A percentile compares a stretch with the other conserved stretches of the same genome.
Evolutionary conservation across 1,140 invertebrate species (phyloP).

Genomic region (Liolophura sinensis): DNA sequence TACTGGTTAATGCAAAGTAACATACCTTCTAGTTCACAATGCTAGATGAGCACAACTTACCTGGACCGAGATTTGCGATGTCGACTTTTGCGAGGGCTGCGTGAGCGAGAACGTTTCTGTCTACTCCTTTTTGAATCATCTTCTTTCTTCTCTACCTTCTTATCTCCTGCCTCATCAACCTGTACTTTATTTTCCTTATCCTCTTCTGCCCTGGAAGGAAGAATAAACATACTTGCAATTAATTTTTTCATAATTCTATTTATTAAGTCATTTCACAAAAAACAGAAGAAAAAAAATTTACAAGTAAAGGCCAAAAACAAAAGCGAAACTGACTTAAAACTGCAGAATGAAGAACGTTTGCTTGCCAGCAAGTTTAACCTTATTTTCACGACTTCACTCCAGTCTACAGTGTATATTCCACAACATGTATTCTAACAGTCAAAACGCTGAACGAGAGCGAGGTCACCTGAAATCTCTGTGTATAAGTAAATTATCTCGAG

Average conservation of each 20-base stretch:
- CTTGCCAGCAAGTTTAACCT: no score
- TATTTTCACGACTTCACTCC: no score
- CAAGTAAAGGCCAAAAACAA: constrained; percentile 3
- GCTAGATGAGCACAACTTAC: constrained; percentile 37
- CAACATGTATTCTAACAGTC: no score
- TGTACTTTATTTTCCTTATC: constrained; percentile 57
- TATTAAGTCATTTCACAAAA: constrained; percentile 17
- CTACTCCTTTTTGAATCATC: constrained; percentile 60
- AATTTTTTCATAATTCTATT: constrained; percentile 1
- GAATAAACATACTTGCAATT: constrained; percentile 10
- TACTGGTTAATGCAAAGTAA: no score
- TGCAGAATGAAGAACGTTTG: no score
- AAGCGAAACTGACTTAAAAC: constrained; percentile 18
- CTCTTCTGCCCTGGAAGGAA: constrained; percentile 37
- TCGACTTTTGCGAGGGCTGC: constrained; percentile 18
- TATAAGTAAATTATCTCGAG: no score
- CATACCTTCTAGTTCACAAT: constrained; percentile 14
- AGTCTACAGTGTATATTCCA: no score
- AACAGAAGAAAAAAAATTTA: constrained; percentile 3
- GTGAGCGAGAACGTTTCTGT: constrained; percentile 20
- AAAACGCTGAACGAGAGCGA: no score
- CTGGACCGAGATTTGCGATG: constrained; percentile 60
- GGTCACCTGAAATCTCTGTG: no score
- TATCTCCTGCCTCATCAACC: constrained; percentile 31
- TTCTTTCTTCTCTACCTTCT: constrained; percentile 23